A percentile compares a stretch with the other conserved stretches of the same genome.
Evolutionary conservation across 2,113 vertebrate species (phyloP).

Genomic region (Raja brachyura): DNA sequence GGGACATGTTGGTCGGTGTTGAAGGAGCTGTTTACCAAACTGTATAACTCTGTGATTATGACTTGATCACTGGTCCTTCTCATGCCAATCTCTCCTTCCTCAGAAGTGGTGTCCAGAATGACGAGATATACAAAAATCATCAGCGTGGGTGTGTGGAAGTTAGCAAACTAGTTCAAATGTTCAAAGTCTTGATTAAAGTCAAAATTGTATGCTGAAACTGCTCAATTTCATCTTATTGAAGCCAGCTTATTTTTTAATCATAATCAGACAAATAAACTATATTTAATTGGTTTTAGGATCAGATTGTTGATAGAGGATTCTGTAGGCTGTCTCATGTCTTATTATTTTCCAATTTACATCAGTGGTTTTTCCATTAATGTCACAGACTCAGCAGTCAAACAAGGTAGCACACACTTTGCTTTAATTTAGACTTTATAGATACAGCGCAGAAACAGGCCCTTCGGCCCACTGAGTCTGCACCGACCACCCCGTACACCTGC

Average conservation of each 20-base stretch:
- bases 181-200: not conserved
- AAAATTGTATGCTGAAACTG: not conserved
- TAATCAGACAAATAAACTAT: not conserved
- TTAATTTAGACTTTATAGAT: no score
- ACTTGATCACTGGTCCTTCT: no score
- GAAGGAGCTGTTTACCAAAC: no score
- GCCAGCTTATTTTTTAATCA: not conserved
- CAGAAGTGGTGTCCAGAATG: not conserved
- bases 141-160: not conserved
- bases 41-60: no score
- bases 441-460: no score
- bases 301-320: constrained; percentile 5
- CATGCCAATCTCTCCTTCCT: no score
- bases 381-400: not conserved
- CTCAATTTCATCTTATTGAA: not conserved
- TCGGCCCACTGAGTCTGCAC: no score
- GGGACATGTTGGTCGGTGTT: no score
- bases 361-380: not conserved
- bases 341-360: constrained; percentile 21
- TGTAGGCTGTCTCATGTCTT: not conserved
- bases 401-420: not conserved
- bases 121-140: not conserved
- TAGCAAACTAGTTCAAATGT: not conserved
- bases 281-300: constrained; percentile 29
- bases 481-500: no score